phyloP scores from a whole-genome alignment of 2,113 vertebrate species.

The Elephas maximus region DNA sequence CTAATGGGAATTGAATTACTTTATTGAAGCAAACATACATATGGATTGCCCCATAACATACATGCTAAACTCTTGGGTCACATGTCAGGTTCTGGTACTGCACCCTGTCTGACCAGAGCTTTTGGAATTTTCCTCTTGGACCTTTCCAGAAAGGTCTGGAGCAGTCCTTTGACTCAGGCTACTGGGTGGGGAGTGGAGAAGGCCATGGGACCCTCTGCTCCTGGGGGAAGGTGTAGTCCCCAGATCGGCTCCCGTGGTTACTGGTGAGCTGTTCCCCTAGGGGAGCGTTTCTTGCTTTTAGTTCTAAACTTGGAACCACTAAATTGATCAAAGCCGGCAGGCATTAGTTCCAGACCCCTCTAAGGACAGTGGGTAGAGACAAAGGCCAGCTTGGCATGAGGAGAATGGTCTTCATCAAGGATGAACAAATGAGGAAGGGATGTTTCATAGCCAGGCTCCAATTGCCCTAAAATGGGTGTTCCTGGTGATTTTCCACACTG shows the following conservation, averaged over 20 bases:
- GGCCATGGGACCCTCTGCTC: neutral
- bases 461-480: neutral
- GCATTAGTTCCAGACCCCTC: neutral
- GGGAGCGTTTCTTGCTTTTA: neutral
- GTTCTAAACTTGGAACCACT: neutral
- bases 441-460: neutral
- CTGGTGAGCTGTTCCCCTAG: neutral
- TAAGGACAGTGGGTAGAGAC: neutral
- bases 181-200: neutral
- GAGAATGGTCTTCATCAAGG: neutral
- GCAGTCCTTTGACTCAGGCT: neutral
- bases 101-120: neutral
- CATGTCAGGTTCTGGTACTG: neutral
- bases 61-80: too few relatives aligned
- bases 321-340: neutral
- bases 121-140: neutral
- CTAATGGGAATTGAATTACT: neutral
- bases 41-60: too few relatives aligned
- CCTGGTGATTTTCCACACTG: neutral
- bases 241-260: fast-evolving
- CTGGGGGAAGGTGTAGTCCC: neutral
- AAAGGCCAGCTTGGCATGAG: neutral
- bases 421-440: neutral
- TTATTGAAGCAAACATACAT: neutral
- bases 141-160: neutral